These are phyloP conservation scores for Dyspetes luteomarginatus DNA, from an alignment of 2,888 invertebrate genomes.

Conservation along the genomic window DNA sequence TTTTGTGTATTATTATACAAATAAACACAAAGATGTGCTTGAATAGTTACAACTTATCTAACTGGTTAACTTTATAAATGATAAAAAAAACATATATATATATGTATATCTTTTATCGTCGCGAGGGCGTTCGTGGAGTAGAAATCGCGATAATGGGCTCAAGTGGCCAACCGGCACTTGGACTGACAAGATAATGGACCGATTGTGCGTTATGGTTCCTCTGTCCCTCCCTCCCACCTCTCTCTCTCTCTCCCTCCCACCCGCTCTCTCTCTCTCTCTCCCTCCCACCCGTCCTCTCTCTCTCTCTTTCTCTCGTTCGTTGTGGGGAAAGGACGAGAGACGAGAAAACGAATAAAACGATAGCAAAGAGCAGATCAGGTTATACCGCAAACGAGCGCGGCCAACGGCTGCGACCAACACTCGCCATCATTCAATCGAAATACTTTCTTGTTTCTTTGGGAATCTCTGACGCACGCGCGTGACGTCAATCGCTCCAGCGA, in stretches of 20 bases:
- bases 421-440: slow-evolving; percentile 81
- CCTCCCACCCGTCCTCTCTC: too few relatives aligned
- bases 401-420: slow-evolving; percentile 66
- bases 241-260: background rate
- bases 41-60: slow-evolving; percentile 34
- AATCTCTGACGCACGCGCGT: slow-evolving; percentile 80
- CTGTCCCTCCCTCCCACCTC: slow-evolving; percentile 7
- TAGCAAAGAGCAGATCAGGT: too few relatives aligned
- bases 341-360: slow-evolving; percentile 71
- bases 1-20: too few relatives aligned
- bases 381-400: slow-evolving; percentile 44
- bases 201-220: slow-evolving; percentile 68
- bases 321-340: slow-evolving; percentile 71
- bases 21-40: too few relatives aligned
- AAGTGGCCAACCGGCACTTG: slow-evolving; percentile 78
- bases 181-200: slow-evolving; percentile 80
- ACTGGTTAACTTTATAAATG: slow-evolving; percentile 28
- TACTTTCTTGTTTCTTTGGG: slow-evolving; percentile 81
- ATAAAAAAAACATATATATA: slow-evolving; percentile 14
- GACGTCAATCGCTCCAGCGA: slow-evolving; percentile 80
- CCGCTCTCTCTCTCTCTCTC: too few relatives aligned
- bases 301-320: too few relatives aligned
- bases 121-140: slow-evolving; percentile 42
- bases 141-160: slow-evolving; percentile 73
- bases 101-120: slow-evolving; percentile 23